These are phyloP conservation scores for Tenrec ecaudatus DNA, from an alignment of 2,113 vertebrate genomes.

Conservation along the genomic window DNA sequence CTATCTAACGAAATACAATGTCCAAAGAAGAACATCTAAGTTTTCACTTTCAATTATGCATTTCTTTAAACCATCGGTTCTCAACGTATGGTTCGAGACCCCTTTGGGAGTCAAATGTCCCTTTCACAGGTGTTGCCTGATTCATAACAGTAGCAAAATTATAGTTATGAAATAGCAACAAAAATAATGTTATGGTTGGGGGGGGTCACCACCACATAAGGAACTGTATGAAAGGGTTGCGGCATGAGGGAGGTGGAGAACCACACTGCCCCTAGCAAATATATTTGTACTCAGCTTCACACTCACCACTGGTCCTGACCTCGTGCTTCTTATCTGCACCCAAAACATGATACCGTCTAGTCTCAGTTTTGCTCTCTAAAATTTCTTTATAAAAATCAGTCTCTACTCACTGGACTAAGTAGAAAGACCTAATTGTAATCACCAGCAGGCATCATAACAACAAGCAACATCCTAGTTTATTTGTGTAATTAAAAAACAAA, in stretches of 20 bases:
- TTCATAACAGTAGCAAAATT: too few species aligned
- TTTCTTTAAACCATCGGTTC: not conserved
- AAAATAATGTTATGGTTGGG: too few species aligned
- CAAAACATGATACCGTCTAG: not conserved
- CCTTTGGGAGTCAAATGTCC: too few species aligned
- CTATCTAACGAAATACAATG: not conserved
- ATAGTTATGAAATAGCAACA: too few species aligned
- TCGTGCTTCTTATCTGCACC: slow-evolving; percentile 46
- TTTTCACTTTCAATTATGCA: slow-evolving; percentile 3
- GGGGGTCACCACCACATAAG: too few species aligned
- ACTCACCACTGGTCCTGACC: not conserved
- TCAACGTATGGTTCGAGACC: too few species aligned
- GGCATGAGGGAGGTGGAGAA: too few species aligned
- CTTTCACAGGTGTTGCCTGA: too few species aligned
- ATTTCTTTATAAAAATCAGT: slow-evolving; percentile 22
- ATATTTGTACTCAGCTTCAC: not conserved
- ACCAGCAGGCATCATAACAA: not conserved
- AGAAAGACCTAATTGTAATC: slow-evolving; percentile 4
- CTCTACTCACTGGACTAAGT: slow-evolving; percentile 28
- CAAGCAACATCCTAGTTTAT: not conserved
- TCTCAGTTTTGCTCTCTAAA: not conserved
- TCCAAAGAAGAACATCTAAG: not conserved
- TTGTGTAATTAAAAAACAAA: not conserved
- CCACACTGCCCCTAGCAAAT: not conserved
- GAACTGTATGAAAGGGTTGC: too few species aligned